phyloP scores from a whole-genome alignment of 2,113 vertebrate species.

The Pseudonaja textilis region DNA sequence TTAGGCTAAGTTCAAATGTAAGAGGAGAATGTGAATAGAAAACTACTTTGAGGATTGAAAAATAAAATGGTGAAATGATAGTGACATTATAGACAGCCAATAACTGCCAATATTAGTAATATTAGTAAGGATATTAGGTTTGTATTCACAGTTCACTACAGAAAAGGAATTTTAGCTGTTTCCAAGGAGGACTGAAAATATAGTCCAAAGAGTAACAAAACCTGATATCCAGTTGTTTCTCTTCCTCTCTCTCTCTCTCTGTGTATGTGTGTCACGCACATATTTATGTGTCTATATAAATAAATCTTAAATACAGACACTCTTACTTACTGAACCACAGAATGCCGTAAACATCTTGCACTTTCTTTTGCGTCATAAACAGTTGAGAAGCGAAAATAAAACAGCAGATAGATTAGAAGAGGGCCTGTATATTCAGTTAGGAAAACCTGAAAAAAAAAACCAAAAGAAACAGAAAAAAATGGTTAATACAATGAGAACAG shows the following conservation, averaged over 20 bases:
- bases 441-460: conserved; percentile 72
- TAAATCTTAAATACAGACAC: neutral
- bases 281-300: neutral
- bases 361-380: conserved; percentile 72
- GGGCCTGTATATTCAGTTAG: conserved; percentile 76
- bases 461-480: neutral
- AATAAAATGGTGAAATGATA: neutral
- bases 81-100: neutral
- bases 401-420: conserved; percentile 77
- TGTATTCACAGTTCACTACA: neutral
- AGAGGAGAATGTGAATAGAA: neutral
- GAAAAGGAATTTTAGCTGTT: neutral
- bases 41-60: neutral
- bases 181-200: neutral
- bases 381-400: conserved; percentile 73
- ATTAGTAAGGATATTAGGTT: neutral
- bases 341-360: conserved; percentile 61
- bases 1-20: neutral
- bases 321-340: conserved; percentile 78
- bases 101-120: neutral
- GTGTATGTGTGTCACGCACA: neutral
- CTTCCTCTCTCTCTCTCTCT: neutral
- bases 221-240: neutral
- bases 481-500: neutral
- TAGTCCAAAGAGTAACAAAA: neutral